These are phyloP conservation scores for Caenorhabditis sp. DNA, from an alignment of 2,888 invertebrate species.

Conservation along the genomic window DNA sequence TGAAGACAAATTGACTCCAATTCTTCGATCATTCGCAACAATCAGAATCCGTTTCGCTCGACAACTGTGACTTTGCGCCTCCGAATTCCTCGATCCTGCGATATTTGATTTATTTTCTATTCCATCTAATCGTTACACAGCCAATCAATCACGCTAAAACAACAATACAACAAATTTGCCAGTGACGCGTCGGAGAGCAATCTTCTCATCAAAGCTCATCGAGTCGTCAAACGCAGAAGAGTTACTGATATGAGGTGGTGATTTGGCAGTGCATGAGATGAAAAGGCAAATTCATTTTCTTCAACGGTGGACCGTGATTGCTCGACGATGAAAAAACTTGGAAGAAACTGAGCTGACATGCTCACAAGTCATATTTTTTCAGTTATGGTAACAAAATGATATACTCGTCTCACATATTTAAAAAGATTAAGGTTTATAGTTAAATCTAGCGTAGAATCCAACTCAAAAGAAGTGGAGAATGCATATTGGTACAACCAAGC, in stretches of 20 bases:
- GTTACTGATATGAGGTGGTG: neutral
- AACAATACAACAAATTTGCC: slow-evolving; percentile 71
- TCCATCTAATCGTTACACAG: slow-evolving; percentile 66
- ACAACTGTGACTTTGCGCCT: slow-evolving; percentile 55
- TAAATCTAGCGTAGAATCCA: too few species aligned
- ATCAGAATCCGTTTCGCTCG: slow-evolving; percentile 38
- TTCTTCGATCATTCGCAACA: slow-evolving; percentile 29
- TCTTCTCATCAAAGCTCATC: slow-evolving; percentile 55
- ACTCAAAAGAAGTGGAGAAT: too few species aligned
- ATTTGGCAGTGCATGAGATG: neutral
- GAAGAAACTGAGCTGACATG: too few species aligned
- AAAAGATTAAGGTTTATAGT: too few species aligned
- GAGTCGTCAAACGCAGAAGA: neutral
- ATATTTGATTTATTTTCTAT: slow-evolving; percentile 66
- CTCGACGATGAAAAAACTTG: too few species aligned
- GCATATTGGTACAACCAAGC: too few species aligned
- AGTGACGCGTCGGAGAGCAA: slow-evolving; percentile 57
- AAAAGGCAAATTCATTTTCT: too few species aligned
- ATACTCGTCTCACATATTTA: too few species aligned
- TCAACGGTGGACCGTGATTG: too few species aligned
- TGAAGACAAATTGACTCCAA: slow-evolving; percentile 18
- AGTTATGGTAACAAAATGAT: too few species aligned
- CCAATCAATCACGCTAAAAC: slow-evolving; percentile 69
- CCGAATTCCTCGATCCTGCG: slow-evolving; percentile 23
- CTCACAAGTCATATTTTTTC: too few species aligned